Evolutionary conservation across 2,113 vertebrate species (phyloP), one percentile per base, ranked within the genome.

Genomic region (Osmerus mordax): DNA sequence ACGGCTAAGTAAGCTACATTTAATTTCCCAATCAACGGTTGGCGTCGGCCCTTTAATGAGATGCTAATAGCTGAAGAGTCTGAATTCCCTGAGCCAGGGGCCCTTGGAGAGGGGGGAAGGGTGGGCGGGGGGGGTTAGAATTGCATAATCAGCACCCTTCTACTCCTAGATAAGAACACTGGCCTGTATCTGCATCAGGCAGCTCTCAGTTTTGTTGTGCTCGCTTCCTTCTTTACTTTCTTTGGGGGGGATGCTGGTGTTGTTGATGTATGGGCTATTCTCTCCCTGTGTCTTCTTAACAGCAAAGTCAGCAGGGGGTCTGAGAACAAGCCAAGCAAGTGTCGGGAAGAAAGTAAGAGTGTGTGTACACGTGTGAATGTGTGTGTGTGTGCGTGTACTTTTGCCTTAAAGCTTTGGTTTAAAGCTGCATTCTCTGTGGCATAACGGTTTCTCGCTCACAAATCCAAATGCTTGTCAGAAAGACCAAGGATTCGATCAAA

Each of bases 11-110:
- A 83, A 86, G 81, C 78, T 85, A 78, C 77, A 84, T 86, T 84
- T 87, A 83, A 84, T 89, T 88, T 83, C 74, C 73, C 73, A 85
- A 87, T 89, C 83, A 88, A 79, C 81, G 86, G 79, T 80, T 86
- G 78, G 75, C 78, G 70, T 72, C 76, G 71, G 69, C 74, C 70
- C 68, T 51, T 47, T 87, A 88, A 89, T 89, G 83, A 83, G 77
- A 89, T 86, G 81, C 80, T 83, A 86, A 90, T 82, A 76, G 71
- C 72, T 60, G 75, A 81, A 74, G 85, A 84, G 76, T 73, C 67
- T 78, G 73, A 78, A 78, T 74, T 83, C 80, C 72, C 73, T 59
- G 65, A 66, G 61, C 81, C 51, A 51, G 25, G 60, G 79, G 66
- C 32, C 66, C 74, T 72, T 55, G 3, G 74, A 67, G 76, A 65